These are phyloP conservation scores for Crossaster papposus DNA, from an alignment of 53 echinoderm and acorn worm genomes.

Conservation along the genomic window DNA sequence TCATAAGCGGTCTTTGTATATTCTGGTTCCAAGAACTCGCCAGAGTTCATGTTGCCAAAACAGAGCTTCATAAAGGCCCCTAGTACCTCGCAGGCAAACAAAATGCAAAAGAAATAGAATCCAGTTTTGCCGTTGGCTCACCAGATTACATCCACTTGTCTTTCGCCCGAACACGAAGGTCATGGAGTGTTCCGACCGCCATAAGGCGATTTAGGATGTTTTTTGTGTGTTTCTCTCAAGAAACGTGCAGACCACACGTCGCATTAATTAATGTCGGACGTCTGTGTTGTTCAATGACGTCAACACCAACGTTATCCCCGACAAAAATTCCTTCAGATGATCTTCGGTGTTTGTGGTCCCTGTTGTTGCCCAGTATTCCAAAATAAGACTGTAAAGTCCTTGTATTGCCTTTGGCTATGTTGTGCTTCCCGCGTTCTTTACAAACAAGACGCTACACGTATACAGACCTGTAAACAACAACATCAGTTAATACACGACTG, in stretches of 20 bases:
- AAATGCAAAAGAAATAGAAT: not conserved
- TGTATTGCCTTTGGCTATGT: too few species aligned
- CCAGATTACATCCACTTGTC: slow-evolving; percentile 26
- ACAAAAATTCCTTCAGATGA: not conserved
- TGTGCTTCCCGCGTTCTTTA: too few species aligned
- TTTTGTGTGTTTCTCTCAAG: slow-evolving; percentile 4
- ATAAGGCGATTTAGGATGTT: slow-evolving; percentile 20
- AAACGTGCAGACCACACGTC: slow-evolving; percentile 25
- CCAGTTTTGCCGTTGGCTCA: not conserved
- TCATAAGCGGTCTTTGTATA: not conserved
- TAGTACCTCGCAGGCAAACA: not conserved
- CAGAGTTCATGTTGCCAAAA: not conserved
- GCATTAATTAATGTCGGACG: slow-evolving; percentile 21
- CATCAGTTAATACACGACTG: not conserved
- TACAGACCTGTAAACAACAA: too few species aligned
- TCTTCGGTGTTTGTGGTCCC: not conserved
- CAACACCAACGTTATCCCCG: not conserved
- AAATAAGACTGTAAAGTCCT: too few species aligned
- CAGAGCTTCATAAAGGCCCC: not conserved
- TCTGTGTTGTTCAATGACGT: not conserved
- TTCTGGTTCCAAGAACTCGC: slow-evolving; percentile 18
- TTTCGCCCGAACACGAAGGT: slow-evolving; percentile 21
- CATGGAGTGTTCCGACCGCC: slow-evolving; percentile 26
- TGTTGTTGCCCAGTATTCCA: not conserved
- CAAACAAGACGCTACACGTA: too few species aligned